Evolutionary conservation across 1,140 invertebrate species (phyloP), one percentile per base, ranked within the genome.

Genomic region (Monochamus saltuarius): DNA sequence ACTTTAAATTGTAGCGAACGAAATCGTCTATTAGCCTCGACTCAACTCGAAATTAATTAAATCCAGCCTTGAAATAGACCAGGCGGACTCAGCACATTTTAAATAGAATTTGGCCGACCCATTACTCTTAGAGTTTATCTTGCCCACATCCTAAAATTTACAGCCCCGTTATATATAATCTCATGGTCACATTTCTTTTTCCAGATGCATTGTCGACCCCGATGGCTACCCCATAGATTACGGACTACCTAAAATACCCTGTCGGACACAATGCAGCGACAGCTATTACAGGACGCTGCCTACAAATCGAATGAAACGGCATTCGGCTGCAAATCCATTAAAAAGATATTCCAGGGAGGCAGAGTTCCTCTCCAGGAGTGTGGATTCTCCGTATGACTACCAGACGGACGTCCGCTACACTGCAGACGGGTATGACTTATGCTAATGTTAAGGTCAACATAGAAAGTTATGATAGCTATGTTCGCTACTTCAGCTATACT

Each of bases 211-310:
- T 42, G 77, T 91, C 58, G 89, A 89, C 54, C 83, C 81, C 37
- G 89, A 91, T 56, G 88, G 87, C 0, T 91, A 90, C 72, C 88
- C 89, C 0, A 79, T 89, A 13, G 90, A 93, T 66, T 92, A 89
- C 62, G 90, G 89, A 50, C 75, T 90, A 10, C 89, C 87, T 1
- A 89, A 89, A 69, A 79, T 88, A 29, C 77, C 65, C 37, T 63
- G 61, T 51, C 59, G 65, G 45, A 43, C 58, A 9, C 36, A 58
- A 10, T 62, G 22, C 29, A 55, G 53, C 56, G 68, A 70, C 22
- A 78, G 82, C 38, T 87, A 85, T 68, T 89, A 89, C 73, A 80
- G 86, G 62, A 89, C 87, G 0, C 75, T 89, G 40, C 87, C 87
- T 0, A 86, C 88, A 63, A 88, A 86, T 70, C 77, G 85, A 59